These are phyloP conservation scores for Alcis repandata DNA, from an alignment of 2,888 invertebrate genomes.

Conservation along the genomic window DNA sequence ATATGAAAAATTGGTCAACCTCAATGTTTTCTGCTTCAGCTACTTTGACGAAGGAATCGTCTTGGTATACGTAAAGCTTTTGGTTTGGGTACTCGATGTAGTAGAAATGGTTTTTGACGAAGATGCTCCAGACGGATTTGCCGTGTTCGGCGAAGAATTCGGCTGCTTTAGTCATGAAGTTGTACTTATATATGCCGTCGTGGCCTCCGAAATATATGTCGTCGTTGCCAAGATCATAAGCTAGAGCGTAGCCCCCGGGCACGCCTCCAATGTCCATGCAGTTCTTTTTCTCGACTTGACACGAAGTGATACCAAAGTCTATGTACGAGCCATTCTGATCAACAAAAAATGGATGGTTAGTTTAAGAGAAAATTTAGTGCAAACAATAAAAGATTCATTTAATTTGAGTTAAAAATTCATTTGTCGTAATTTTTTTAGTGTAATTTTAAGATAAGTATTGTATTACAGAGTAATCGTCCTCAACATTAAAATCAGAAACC, in stretches of 20 bases:
- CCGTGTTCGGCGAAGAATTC: slow-evolving; percentile 75
- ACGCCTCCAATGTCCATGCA: slow-evolving; percentile 63
- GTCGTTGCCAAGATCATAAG: slow-evolving; percentile 74
- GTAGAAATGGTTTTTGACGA: slow-evolving; percentile 71
- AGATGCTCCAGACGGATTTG: slow-evolving; percentile 74
- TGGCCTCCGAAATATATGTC: slow-evolving; percentile 78
- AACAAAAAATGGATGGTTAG: background rate
- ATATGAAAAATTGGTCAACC: slow-evolving; percentile 71
- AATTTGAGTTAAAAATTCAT: too few species aligned
- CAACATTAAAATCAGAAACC: too few species aligned
- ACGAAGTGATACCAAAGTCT: slow-evolving; percentile 70
- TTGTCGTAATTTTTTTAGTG: too few species aligned
- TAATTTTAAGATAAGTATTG: too few species aligned
- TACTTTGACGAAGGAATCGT: slow-evolving; percentile 66
- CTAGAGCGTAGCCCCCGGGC: slow-evolving; percentile 74
- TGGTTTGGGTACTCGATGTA: slow-evolving; percentile 77
- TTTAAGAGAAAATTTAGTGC: background rate
- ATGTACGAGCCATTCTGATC: slow-evolving; percentile 57
- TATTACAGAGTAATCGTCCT: background rate
- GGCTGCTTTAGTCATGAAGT: slow-evolving; percentile 68
- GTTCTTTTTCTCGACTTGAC: slow-evolving; percentile 60
- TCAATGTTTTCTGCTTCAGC: slow-evolving; percentile 68
- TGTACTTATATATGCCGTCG: slow-evolving; percentile 78
- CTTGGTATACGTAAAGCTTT: slow-evolving; percentile 66
- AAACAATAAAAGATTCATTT: too few species aligned